Conservation (phyloP, 2,888 invertebrate genomes). For the Cryptophagus acutangulus region DNA sequence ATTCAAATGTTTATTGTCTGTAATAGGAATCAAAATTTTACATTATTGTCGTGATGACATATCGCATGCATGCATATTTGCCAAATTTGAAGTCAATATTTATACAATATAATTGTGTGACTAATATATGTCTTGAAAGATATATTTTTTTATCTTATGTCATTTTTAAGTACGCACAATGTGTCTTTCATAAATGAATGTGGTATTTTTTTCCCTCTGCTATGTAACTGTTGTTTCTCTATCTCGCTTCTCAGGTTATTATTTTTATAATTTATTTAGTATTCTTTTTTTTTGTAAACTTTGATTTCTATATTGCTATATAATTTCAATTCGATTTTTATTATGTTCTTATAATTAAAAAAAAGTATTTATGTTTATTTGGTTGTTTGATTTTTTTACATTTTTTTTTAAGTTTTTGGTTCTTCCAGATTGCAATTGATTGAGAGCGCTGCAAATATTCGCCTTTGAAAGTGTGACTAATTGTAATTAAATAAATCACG, state of each 20-base stretch:
- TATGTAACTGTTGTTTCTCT: conserved; percentile 20
- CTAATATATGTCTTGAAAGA: conserved; percentile 51
- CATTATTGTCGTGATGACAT: conserved; percentile 34
- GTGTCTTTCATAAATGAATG: conserved; percentile 31
- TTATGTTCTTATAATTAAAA: no score
- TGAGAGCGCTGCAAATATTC: conserved; percentile 16
- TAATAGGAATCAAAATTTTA: conserved; percentile 26
- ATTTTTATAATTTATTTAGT: conserved; percentile 28
- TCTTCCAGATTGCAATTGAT: background rate
- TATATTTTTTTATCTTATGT: conserved; percentile 44
- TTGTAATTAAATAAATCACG: no score
- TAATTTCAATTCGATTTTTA: conserved; percentile 30
- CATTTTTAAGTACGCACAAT: conserved; percentile 41
- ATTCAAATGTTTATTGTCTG: conserved; percentile 12
- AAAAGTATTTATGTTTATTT: conserved; percentile 35
- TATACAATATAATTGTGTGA: conserved; percentile 44
- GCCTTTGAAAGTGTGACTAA: no score
- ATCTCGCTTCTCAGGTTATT: conserved; percentile 32
- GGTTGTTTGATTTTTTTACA: conserved; percentile 31
- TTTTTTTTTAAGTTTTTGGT: conserved; percentile 23
- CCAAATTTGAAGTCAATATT: conserved; percentile 66
- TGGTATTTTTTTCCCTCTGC: conserved; percentile 19
- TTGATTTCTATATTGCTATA: conserved; percentile 30
- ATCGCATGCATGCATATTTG: conserved; percentile 48
- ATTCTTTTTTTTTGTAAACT: conserved; percentile 27